phyloP scores from a whole-genome alignment of 2,888 invertebrate species.

The Cetonia aurata region DNA sequence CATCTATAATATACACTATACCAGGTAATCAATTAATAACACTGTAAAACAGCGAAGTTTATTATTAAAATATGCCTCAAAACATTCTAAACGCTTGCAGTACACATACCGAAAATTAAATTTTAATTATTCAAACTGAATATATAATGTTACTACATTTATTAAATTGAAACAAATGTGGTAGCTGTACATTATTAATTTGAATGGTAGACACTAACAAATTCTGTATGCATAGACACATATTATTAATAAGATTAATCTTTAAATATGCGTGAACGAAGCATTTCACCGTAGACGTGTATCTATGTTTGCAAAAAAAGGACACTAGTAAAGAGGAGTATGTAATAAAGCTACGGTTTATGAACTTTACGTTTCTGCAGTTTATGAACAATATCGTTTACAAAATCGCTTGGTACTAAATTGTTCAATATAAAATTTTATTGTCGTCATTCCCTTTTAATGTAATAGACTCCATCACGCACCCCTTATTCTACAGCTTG shows the following conservation, averaged over 20 bases:
- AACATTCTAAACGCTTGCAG: background rate
- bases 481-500: slow-evolving; percentile 4
- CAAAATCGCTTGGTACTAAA: slow-evolving; percentile 37
- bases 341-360: slow-evolving; percentile 5
- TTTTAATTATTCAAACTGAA: background rate
- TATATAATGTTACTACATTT: background rate
- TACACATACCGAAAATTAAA: background rate
- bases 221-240: too few relatives aligned
- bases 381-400: slow-evolving; percentile 42
- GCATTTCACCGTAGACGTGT: too few relatives aligned
- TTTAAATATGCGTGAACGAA: too few relatives aligned
- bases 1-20: too few relatives aligned
- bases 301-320: too few relatives aligned
- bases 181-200: too few relatives aligned
- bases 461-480: slow-evolving; percentile 35
- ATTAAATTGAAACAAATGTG: background rate
- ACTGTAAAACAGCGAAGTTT: too few relatives aligned
- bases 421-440: slow-evolving; percentile 42
- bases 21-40: too few relatives aligned
- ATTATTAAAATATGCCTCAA: too few relatives aligned
- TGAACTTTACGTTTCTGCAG: slow-evolving; percentile 34
- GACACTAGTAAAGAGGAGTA: too few relatives aligned
- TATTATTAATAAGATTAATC: too few relatives aligned
- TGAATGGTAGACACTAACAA: too few relatives aligned
- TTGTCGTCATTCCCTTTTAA: slow-evolving; percentile 28